Percentiles rank a stretch among this genome's conserved stretches.
Conservation (phyloP, 2,797 vertebrate species). For the Hippocampus kuda region DNA sequence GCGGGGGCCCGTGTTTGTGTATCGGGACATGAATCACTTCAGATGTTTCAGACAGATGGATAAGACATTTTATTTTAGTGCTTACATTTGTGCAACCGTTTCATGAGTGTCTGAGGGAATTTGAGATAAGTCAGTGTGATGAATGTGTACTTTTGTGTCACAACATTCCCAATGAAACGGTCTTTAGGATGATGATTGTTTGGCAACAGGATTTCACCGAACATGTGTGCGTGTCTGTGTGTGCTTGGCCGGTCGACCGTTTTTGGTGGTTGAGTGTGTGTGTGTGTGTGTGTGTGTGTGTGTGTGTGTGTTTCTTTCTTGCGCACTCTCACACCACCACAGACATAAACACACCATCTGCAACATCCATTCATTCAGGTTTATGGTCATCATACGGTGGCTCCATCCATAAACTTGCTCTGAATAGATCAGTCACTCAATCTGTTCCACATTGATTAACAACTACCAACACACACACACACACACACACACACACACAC, state of each 20-base stretch:
- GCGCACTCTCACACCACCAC: neutral
- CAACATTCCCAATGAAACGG: neutral
- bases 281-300: neutral
- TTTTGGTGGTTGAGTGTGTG: neutral
- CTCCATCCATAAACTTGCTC: slow-evolving; percentile 6
- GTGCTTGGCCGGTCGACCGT: slow-evolving; percentile 9
- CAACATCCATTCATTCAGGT: slow-evolving; percentile 11
- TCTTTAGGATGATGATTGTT: neutral
- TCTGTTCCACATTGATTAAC: slow-evolving; percentile 1
- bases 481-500: neutral
- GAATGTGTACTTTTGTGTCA: slow-evolving; percentile 1
- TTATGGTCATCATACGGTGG: slow-evolving; percentile 18
- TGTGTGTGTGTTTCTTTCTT: neutral
- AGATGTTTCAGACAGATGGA: neutral
- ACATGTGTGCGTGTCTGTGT: slow-evolving; percentile 16
- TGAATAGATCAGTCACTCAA: slow-evolving; percentile 7
- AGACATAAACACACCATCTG: slow-evolving; percentile 4
- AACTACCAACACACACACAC: neutral
- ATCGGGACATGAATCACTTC: neutral
- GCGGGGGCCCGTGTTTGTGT: neutral
- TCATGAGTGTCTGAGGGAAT: neutral
- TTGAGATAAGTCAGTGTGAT: neutral
- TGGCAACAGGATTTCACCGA: slow-evolving; percentile 1
- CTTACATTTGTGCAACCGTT: neutral
- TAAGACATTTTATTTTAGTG: slow-evolving; percentile 1